These are phyloP conservation scores for Cyrtodaria siliqua DNA, from an alignment of 2,888 invertebrate genomes.

Conservation along the genomic window DNA sequence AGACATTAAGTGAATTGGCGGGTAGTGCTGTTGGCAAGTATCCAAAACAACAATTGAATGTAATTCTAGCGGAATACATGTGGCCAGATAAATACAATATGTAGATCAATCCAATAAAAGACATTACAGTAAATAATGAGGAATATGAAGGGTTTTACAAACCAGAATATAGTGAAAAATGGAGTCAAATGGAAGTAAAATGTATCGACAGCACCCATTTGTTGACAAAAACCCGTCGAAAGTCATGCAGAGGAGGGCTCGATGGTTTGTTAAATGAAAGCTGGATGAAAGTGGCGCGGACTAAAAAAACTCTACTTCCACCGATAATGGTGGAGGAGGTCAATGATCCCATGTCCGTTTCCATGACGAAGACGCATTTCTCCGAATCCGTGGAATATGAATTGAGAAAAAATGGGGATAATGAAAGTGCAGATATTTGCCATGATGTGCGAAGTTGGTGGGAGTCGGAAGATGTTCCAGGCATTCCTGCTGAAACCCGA, in stretches of 20 bases:
- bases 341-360: constrained; percentile 45
- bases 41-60: constrained; percentile 10
- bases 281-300: no score
- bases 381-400: constrained; percentile 26
- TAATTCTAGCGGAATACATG: constrained; percentile 7
- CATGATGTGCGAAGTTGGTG: constrained; percentile 43
- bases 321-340: constrained; percentile 44
- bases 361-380: constrained; percentile 45
- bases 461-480: constrained; percentile 39
- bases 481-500: constrained; percentile 23
- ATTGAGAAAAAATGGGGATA: constrained; percentile 41
- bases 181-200: no score
- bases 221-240: no score
- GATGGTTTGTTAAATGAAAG: no score
- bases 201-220: no score
- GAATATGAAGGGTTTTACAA: no score
- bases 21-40: neutral
- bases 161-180: no score
- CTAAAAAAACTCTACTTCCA: constrained; percentile 28
- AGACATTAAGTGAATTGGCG: constrained; percentile 1
- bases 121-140: no score
- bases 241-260: no score
- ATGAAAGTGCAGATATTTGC: constrained; percentile 33
- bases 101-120: constrained; percentile 6
- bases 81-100: constrained; percentile 17